A percentile compares a stretch with the other conserved stretches of the same genome.
These are phyloP conservation scores for Brachyhypopomus occidentalis DNA, from an alignment of 2,113 vertebrate species.

Conservation along the genomic window DNA sequence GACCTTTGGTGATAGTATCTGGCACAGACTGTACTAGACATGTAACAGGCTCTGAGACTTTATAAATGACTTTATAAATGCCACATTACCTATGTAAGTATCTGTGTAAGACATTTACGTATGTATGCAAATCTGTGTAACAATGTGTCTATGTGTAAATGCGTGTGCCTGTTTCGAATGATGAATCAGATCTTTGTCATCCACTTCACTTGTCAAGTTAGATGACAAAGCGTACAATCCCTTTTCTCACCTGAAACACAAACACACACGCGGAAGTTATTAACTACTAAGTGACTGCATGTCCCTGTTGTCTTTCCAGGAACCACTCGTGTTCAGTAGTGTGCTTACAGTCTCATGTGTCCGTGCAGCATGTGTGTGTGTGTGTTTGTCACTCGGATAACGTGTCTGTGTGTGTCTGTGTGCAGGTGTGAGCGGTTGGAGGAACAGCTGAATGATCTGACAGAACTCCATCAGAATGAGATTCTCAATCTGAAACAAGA, in stretches of 20 bases:
- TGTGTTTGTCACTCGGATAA: not conserved
- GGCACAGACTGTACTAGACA: slow-evolving; percentile 5
- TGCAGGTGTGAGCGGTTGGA: slow-evolving; percentile 92
- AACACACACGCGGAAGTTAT: not conserved
- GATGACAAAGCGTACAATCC: not conserved
- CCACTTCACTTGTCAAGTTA: not conserved
- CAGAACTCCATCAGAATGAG: slow-evolving; percentile 98
- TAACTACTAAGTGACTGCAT: slow-evolving; percentile 1
- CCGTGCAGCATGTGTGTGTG: not conserved
- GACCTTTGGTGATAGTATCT: slow-evolving; percentile 17
- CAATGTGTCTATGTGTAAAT: not conserved
- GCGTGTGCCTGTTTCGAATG: not conserved
- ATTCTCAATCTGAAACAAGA: slow-evolving; percentile 98
- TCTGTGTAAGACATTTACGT: not conserved
- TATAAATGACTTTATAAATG: too few relatives aligned
- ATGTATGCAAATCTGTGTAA: not conserved
- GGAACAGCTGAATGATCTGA: slow-evolving; percentile 96
- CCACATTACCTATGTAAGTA: not conserved
- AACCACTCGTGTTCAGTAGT: not conserved
- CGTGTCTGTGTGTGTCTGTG: not conserved
- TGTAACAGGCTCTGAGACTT: not conserved
- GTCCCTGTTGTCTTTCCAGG: not conserved
- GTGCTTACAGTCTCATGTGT: not conserved
- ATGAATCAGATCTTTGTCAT: not conserved
- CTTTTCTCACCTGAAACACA: not conserved